These are phyloP conservation scores for Brachyistius frenatus DNA, from an alignment of 2,113 vertebrate genomes.

Conservation along the genomic window DNA sequence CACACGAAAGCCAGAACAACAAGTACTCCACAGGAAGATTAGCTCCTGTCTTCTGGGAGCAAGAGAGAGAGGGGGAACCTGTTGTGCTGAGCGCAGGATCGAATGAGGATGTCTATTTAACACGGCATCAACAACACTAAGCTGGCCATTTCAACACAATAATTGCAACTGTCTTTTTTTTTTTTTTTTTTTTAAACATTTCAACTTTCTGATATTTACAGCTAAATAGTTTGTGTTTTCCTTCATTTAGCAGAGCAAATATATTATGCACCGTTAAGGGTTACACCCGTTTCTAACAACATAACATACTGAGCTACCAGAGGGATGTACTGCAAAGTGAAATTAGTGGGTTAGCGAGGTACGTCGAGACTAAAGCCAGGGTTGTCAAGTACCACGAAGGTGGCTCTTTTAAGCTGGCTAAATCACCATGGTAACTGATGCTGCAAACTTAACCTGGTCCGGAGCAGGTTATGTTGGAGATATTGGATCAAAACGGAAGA, in stretches of 20 bases:
- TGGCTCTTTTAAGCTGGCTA: no score
- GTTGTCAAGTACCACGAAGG: no score
- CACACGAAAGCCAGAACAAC: constrained; percentile 33
- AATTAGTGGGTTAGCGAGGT: no score
- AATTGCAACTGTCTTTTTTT: background rate
- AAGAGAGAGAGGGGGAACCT: constrained; percentile 44
- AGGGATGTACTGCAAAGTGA: no score
- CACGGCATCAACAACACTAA: constrained; percentile 19
- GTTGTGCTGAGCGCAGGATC: constrained; percentile 17
- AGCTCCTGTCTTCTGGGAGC: constrained; percentile 33
- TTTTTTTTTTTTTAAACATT: background rate
- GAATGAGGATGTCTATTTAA: constrained; percentile 9
- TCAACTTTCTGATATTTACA: background rate
- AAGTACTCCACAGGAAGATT: constrained; percentile 48
- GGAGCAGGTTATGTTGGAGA: no score
- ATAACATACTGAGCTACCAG: background rate
- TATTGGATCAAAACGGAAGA: no score
- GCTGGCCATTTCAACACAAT: background rate
- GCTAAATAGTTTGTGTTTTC: background rate
- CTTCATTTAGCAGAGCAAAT: background rate
- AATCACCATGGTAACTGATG: no score
- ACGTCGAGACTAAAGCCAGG: no score
- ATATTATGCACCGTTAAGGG: background rate
- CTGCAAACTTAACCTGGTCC: no score
- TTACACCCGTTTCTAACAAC: background rate